Percentiles rank a stretch among this genome's conserved stretches.
Conservation (phyloP, 2,113 vertebrate genomes). For the Gila orcuttii region DNA sequence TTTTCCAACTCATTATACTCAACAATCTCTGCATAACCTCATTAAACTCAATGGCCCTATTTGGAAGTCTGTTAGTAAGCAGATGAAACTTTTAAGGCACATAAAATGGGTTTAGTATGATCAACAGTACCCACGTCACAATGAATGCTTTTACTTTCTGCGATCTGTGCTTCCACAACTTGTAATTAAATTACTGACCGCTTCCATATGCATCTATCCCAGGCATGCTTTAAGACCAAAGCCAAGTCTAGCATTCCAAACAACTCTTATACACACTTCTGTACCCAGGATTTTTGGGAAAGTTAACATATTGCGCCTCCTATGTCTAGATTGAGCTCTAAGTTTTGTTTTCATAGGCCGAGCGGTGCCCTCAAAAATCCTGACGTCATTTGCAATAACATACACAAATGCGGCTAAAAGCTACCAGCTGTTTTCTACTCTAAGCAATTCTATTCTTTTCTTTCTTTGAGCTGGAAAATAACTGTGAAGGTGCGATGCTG, state of each 20-base stretch:
- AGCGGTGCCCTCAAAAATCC: constrained; percentile 16
- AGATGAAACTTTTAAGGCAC: background rate
- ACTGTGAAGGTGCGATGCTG: background rate
- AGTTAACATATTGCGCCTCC: constrained; percentile 24
- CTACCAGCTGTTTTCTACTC: constrained; percentile 35
- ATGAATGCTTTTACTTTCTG: constrained; percentile 7
- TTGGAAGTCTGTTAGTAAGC: constrained; percentile 27
- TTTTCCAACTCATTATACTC: constrained; percentile 31
- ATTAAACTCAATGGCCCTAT: constrained; percentile 26
- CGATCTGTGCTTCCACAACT: constrained; percentile 3
- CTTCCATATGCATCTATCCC: constrained; percentile 22
- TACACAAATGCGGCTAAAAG: constrained; percentile 34
- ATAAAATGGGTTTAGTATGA: constrained; percentile 10
- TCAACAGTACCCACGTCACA: background rate
- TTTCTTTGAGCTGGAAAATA: background rate
- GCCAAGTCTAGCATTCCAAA: constrained; percentile 24
- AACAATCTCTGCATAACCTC: constrained; percentile 26
- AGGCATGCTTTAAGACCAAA: constrained; percentile 28
- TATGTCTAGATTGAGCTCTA: background rate
- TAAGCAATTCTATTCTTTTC: background rate
- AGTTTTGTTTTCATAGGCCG: constrained; percentile 17
- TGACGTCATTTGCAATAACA: constrained; percentile 37
- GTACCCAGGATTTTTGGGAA: constrained; percentile 15
- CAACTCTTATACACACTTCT: constrained; percentile 10
- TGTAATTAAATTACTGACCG: constrained; percentile 32